Percentiles rank a stretch among this genome's conserved stretches.
Evolutionary conservation across 2,888 invertebrate species (phyloP).

Genomic region (Amphipoea oculea): DNA sequence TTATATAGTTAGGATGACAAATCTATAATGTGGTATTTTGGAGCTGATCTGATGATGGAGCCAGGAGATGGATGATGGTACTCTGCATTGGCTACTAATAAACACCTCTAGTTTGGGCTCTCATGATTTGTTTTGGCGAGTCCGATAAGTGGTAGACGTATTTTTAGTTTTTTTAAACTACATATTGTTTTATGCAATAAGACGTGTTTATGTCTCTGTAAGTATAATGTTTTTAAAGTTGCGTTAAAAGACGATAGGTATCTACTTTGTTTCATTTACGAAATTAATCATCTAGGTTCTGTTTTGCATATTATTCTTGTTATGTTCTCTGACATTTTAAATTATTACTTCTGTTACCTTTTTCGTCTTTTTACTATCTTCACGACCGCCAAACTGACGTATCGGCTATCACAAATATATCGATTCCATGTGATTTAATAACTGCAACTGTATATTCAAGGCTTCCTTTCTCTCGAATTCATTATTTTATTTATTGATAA

Average conservation of each 20-base stretch:
- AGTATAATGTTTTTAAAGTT: neutral
- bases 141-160: too few species aligned
- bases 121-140: too few species aligned
- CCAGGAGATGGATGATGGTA: too few species aligned
- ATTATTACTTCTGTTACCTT: constrained; percentile 28
- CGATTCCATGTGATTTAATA: constrained; percentile 52
- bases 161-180: too few species aligned
- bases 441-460: constrained; percentile 54
- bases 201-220: neutral
- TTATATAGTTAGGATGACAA: too few species aligned
- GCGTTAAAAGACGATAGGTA: neutral
- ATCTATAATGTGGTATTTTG: too few species aligned
- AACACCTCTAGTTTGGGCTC: too few species aligned
- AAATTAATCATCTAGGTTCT: constrained; percentile 3
- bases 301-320: constrained; percentile 28
- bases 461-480: constrained; percentile 56
- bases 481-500: constrained; percentile 38
- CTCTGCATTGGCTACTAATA: too few species aligned
- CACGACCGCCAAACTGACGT: constrained; percentile 38
- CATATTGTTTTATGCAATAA: too few species aligned
- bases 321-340: constrained; percentile 15
- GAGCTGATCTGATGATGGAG: too few species aligned
- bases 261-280: constrained; percentile 14
- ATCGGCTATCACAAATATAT: constrained; percentile 51
- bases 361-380: constrained; percentile 33